Conservation (phyloP, 2,888 invertebrate genomes). For the Melipona bicolor region DNA sequence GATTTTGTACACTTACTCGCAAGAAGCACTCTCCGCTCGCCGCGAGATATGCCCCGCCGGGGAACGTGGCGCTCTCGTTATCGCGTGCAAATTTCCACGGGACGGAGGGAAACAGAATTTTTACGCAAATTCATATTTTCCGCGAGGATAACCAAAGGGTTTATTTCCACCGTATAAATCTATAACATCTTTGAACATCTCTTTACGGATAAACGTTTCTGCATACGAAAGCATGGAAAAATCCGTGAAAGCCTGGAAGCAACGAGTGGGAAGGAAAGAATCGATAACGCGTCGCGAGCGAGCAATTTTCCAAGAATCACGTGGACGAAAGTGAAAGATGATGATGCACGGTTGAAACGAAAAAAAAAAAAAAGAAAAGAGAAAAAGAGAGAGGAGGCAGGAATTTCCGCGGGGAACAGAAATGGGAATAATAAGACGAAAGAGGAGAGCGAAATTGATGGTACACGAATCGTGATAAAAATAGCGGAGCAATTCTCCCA, state of each 20-base stretch:
- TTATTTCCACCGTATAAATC: too few species aligned
- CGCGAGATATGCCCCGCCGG: slow-evolving; percentile 1
- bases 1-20: slow-evolving; percentile 8
- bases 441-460: not conserved
- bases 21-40: not conserved
- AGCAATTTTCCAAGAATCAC: not conserved
- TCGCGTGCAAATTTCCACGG: not conserved
- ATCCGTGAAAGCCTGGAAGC: not conserved
- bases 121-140: too few species aligned
- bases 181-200: too few species aligned
- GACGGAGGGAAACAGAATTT: too few species aligned
- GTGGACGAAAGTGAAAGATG: not conserved
- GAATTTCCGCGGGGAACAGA: not conserved
- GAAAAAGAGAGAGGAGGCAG: not conserved
- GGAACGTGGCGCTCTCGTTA: not conserved
- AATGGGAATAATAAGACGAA: not conserved
- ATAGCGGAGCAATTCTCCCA: too few species aligned
- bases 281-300: not conserved
- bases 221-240: too few species aligned
- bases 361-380: not conserved
- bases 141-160: too few species aligned
- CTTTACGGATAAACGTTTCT: too few species aligned
- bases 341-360: not conserved
- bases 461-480: not conserved
- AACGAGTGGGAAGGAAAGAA: too few species aligned